A percentile compares a stretch with the other conserved stretches of the same genome.
phyloP scores from a whole-genome alignment of 2,888 invertebrate genomes.

The Deilephila porcellus region DNA sequence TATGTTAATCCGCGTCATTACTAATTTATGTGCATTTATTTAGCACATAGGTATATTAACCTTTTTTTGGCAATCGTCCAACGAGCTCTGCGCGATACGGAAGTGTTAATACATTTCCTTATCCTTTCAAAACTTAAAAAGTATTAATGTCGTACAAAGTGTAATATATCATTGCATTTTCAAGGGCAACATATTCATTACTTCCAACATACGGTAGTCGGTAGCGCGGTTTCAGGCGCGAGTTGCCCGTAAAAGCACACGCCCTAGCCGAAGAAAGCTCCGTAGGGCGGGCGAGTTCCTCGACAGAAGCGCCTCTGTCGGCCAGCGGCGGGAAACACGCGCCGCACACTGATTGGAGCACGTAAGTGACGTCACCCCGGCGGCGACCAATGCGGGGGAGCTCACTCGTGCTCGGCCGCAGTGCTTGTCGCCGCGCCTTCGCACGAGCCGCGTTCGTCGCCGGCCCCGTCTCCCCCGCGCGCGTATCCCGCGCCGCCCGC shows the following conservation, averaged over 20 bases:
- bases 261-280: constrained; percentile 81
- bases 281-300: constrained; percentile 81
- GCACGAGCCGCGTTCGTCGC: constrained; percentile 79
- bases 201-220: constrained; percentile 54
- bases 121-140: background rate
- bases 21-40: constrained; percentile 3
- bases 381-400: constrained; percentile 74
- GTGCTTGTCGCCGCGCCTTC: constrained; percentile 82
- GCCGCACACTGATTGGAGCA: constrained; percentile 64
- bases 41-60: constrained; percentile 34
- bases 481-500: constrained; percentile 75
- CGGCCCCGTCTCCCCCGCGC: constrained; percentile 73
- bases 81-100: constrained; percentile 19
- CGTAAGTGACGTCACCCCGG: constrained; percentile 72
- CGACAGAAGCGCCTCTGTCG: constrained; percentile 68
- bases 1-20: background rate
- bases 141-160: background rate
- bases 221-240: constrained; percentile 59
- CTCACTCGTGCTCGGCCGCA: constrained; percentile 77
- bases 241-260: constrained; percentile 77
- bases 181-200: constrained; percentile 31
- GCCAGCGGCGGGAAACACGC: constrained; percentile 55
- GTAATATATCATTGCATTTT: constrained; percentile 14
- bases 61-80: constrained; percentile 41
- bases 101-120: constrained; percentile 11